Evolutionary conservation across 2,797 vertebrate genomes (phyloP).

Genomic region (Phoebastria nigripes): DNA sequence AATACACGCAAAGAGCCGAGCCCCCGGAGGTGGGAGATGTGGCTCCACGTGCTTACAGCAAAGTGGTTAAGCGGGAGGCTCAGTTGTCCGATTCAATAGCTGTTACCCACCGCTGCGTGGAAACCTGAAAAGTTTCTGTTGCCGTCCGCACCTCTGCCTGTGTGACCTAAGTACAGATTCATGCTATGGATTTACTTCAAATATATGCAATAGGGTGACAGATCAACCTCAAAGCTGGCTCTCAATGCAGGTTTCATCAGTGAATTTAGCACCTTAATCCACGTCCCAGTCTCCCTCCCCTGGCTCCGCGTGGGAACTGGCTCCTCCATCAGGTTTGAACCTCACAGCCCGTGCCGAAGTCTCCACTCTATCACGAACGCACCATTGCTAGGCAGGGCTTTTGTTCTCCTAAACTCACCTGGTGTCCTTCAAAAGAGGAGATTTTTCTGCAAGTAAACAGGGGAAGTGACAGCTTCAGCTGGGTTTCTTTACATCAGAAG

Average conservation of each 20-base stretch:
- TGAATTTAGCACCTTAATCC: background rate
- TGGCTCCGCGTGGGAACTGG: fast-evolving
- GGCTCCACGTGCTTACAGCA: background rate
- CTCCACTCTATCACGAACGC: fast-evolving
- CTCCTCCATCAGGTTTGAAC: background rate
- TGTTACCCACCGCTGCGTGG: background rate
- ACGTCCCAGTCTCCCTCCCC: fast-evolving
- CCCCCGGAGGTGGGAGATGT: background rate
- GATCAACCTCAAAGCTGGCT: background rate
- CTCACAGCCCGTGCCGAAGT: fast-evolving
- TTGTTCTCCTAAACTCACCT: background rate
- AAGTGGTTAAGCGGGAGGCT: background rate
- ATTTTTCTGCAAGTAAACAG: background rate
- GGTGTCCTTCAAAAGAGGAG: background rate
- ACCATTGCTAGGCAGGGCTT: background rate
- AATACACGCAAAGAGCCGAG: fast-evolving
- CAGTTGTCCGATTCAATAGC: fast-evolving
- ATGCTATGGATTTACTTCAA: fast-evolving
- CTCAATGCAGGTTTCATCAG: background rate
- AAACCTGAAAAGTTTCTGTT: fast-evolving
- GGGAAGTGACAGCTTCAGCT: fast-evolving
- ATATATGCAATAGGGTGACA: fast-evolving
- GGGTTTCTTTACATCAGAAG: background rate
- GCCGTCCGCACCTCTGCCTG: fast-evolving
- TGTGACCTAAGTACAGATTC: fast-evolving